Evolutionary conservation across 2,113 vertebrate species (phyloP), one percentile per base, ranked within the genome.

Genomic region (Diglossa brunneiventris): DNA sequence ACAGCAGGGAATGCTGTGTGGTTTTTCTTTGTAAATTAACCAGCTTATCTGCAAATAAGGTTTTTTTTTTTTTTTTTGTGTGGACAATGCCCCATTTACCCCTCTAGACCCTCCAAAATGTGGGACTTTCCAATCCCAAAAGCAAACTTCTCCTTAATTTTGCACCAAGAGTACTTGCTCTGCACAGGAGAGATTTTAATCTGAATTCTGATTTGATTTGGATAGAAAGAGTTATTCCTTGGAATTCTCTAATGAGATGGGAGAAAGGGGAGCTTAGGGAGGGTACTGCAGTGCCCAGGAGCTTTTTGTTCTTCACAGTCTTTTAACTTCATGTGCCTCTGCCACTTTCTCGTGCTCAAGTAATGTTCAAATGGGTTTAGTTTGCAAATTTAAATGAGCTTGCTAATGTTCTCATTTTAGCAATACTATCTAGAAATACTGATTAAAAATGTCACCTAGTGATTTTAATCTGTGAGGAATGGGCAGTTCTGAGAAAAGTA

Each of bases 371-470:
- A 87, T 75, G 72, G 55, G 58, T 95, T 91, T 92, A 64, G 53
- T 78, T 86, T 87, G 72, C 92, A 89, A 83, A 78, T 63, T 77
- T 77, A 83, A 94, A 92, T 75, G 66, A 86, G 92, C 81, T 91
- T 70, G 52, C 47, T 81, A 68, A 94, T 64, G 58, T 81, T 67
- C 69, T 82, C 44, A 24, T 91, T 92, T 93, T 74, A 84, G 87
- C 77, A 92, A 49, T 74, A 53, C 52, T 7, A 2, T 75, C 13
- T 72, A 68, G 89, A 94, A 92, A 82, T 68, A 39, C 74, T 72
- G 68, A 90, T 86, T 86, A 59, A 83, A 92, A 72, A 76, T 50
- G 56, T 94, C 74, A 72, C 62, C 62, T 63, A 28, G 50, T 72
- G 81, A 46, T 92, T 90, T 90, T 82, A 75, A 52, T 92, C 69